Base-by-base conservation (phyloP, 2,113 vertebrate genomes). In the Equus przewalskii region DNA sequence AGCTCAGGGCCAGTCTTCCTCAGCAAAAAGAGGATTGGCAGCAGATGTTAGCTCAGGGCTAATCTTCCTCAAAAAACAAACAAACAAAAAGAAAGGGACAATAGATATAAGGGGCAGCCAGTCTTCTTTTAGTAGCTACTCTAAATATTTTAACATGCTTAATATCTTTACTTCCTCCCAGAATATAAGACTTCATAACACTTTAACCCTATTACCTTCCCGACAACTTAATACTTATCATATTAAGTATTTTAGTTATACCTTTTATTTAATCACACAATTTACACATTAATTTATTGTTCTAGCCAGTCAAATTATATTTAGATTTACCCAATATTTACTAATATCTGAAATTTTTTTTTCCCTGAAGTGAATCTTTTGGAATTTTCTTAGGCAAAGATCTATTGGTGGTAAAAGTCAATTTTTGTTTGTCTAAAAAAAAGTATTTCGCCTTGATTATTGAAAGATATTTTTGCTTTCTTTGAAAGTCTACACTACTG, bases 391-490 rank as follows among this genome's bases (percentile, higher is more conserved):
- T 78, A 12, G 8, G n/a, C 26, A 44, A 65, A 8, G 8, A 33
- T 26, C 5, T 70, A 1, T 80, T 89, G 64, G 7, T 90, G 56
- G 28, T 76, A 88, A 90, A 78, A 62, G 26, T 46, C 21, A 11
- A 22, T 56, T 91, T 92, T 73, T 94, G 9, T 69, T 86, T 82
- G 6, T 65, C 67, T 95, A 19, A 80, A 82, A 81, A 75, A 70
- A 76, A 33, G 7, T 58, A 58, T 56, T 96, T 92, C 95, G 54
- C 60, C 22, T 89, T 84, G 21, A 90, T 80, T 84, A 67, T 46
- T 76, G 56, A 95, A 87, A 94, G 44, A 26, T 60, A 58, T 60
- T 92, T 89, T 78, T 92, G 67, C 80, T 84, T 87, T 88, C 91
- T 96, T 97, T 89, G 79, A 94, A 95, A 88, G 18, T 46, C 36